A percentile compares a stretch with the other conserved stretches of the same genome.
Evolutionary conservation across 2,888 invertebrate genomes (phyloP).

Genomic region (Aspidiotus destructor): DNA sequence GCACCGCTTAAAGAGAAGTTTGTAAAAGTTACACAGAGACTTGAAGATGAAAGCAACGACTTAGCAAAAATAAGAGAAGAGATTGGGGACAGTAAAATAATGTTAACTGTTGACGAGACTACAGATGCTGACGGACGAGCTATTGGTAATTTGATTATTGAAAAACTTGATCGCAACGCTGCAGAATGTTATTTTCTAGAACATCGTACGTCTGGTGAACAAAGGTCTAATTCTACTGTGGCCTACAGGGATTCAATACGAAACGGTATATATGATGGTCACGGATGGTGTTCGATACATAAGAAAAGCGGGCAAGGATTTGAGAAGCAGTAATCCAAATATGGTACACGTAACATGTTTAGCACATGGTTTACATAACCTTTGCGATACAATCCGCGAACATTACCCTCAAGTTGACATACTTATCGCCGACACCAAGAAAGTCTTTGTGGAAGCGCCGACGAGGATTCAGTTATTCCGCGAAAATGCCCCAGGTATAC

Average conservation of each 20-base stretch:
- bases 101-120: background rate
- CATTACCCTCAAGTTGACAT: background rate
- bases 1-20: too few relatives aligned
- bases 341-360: background rate
- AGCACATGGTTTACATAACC: background rate
- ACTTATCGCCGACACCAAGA: background rate
- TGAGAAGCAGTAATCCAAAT: background rate
- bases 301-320: background rate
- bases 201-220: background rate
- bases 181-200: background rate
- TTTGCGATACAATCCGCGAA: background rate
- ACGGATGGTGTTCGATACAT: background rate
- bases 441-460: background rate
- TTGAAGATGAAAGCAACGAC: too few relatives aligned
- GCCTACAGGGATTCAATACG: background rate
- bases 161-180: too few relatives aligned
- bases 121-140: constrained; percentile 3
- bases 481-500: too few relatives aligned
- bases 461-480: too few relatives aligned
- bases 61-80: background rate
- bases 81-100: background rate
- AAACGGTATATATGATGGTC: background rate
- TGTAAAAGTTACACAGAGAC: too few relatives aligned
- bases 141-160: background rate
- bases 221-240: background rate